Evolutionary conservation across 1,140 invertebrate species (phyloP), one percentile per base, ranked within the genome.

Genomic region (Dysdera silvatica): DNA sequence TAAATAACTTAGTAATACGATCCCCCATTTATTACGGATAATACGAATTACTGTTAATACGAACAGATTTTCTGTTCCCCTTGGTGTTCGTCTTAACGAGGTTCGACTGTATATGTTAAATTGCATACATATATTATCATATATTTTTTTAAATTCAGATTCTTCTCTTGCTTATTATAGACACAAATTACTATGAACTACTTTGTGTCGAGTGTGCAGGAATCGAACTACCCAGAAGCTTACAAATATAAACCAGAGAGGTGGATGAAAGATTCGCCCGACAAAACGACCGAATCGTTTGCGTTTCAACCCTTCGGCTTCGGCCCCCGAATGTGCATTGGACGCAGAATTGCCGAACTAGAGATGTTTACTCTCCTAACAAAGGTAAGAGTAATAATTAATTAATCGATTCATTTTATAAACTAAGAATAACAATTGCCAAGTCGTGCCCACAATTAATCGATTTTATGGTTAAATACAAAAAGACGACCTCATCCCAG

Each of bases 301-400:
- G 77, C 79, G 6, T 80, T 76, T 64, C 71, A 75, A 32, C 82
- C 82, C 0, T 85, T 85, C 67, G 83, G 84, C 0, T 83, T 81
- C 52, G 84, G 84, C 16, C 77, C 79, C 5, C 73, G 83, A 7
- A 78, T 75, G 52, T 83, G 81, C 64, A 77, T 81, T 51, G 80
- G 81, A 4, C 57, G 70, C 12, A 56, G 67, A 54, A 53, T 67
- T 56, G 68, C 68, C 20, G 56, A 67, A 14, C 35, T 57, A 4
- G 68, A 69, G 41, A 52, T 67, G 41, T 58, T 63, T 16, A 60
- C 52, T 7, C 18, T 67, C 4, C 43, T 67, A 4, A 59, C 57
- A 1, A 67, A 67, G 45, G 60, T 67, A 28, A 61, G 20, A 2
- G 23, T 35, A 10, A 23, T 2, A 53, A 26, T 28, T 14, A 37